Percentiles rank a stretch among this genome's conserved stretches.
Conservation (phyloP, 2,113 vertebrate species). For the Phrynosoma blainvillii region DNA sequence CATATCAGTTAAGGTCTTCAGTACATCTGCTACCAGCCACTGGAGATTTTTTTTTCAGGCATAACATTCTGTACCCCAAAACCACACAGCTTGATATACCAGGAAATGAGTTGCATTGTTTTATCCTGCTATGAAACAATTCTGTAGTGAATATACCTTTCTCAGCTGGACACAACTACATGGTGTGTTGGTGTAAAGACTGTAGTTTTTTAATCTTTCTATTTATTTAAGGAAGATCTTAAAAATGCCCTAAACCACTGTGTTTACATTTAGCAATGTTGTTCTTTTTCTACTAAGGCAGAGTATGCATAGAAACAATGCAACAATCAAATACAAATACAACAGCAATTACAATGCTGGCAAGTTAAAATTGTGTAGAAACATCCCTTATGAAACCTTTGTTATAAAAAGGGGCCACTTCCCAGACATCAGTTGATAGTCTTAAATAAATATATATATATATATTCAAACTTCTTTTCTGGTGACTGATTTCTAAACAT, state of each 20-base stretch:
- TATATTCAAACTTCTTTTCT: conserved; percentile 72
- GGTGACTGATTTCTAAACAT: conserved; percentile 38
- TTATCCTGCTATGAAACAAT: conserved; percentile 72
- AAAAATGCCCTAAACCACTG: conserved; percentile 35
- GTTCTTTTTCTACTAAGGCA: conserved; percentile 73
- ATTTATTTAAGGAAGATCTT: conserved; percentile 52
- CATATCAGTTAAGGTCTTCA: conserved; percentile 69
- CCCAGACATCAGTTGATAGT: conserved; percentile 71
- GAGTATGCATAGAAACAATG: conserved; percentile 70
- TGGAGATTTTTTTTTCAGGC: conserved; percentile 70
- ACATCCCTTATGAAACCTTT: conserved; percentile 72
- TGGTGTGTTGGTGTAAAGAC: conserved; percentile 59
- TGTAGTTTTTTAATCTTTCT: conserved; percentile 55
- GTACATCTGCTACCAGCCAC: conserved; percentile 69
- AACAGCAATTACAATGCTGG: conserved; percentile 40
- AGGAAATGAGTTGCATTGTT: conserved; percentile 70
- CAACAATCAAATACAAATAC: conserved; percentile 48
- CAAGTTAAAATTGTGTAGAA: conserved; percentile 60
- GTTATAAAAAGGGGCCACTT: conserved; percentile 77
- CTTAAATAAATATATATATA: conserved; percentile 71
- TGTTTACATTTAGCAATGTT: conserved; percentile 67
- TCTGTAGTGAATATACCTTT: conserved; percentile 65
- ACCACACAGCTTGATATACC: conserved; percentile 79
- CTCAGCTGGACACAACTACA: conserved; percentile 61
- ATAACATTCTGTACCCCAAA: conserved; percentile 78